A percentile compares a stretch with the other conserved stretches of the same genome.
These are phyloP conservation scores for Passer domesticus DNA, from an alignment of 2,113 vertebrate genomes.

Conservation along the genomic window DNA sequence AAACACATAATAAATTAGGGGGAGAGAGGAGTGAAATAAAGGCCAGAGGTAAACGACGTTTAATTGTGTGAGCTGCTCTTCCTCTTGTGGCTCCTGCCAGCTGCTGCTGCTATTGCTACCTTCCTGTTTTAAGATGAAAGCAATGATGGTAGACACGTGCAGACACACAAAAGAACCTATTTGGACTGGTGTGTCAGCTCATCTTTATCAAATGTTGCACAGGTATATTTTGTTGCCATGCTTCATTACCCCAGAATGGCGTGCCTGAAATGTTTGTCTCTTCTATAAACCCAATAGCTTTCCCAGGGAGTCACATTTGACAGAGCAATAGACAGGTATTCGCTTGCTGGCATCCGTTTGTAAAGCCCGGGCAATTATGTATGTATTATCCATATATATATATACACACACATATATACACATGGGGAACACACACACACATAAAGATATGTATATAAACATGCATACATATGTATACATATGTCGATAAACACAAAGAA, in stretches of 20 bases:
- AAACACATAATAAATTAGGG: conserved; percentile 81
- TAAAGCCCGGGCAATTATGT: conserved; percentile 71
- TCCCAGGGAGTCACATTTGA: conserved; percentile 77
- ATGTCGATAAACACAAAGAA: background rate
- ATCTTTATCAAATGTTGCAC: conserved; percentile 99
- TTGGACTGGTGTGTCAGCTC: conserved; percentile 98
- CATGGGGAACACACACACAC: background rate
- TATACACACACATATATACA: background rate
- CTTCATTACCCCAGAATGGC: conserved; percentile 98
- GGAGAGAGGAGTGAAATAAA: conserved; percentile 80
- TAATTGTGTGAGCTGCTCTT: conserved; percentile 87
- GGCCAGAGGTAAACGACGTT: conserved; percentile 85
- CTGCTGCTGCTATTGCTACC: conserved; percentile 82
- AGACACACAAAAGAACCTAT: conserved; percentile 95
- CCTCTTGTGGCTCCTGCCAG: conserved; percentile 85
- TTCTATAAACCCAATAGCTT: conserved; percentile 82
- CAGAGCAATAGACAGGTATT: conserved; percentile 78
- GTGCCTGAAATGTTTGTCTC: conserved; percentile 98
- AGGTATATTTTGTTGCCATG: conserved; percentile 98
- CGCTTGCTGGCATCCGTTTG: conserved; percentile 66
- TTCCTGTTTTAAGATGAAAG: conserved; percentile 79
- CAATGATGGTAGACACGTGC: conserved; percentile 91
- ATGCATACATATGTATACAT: background rate
- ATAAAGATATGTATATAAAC: background rate
- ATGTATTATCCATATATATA: background rate